Conservation (phyloP, 2,888 invertebrate genomes). For the Ferrisia virgata region DNA sequence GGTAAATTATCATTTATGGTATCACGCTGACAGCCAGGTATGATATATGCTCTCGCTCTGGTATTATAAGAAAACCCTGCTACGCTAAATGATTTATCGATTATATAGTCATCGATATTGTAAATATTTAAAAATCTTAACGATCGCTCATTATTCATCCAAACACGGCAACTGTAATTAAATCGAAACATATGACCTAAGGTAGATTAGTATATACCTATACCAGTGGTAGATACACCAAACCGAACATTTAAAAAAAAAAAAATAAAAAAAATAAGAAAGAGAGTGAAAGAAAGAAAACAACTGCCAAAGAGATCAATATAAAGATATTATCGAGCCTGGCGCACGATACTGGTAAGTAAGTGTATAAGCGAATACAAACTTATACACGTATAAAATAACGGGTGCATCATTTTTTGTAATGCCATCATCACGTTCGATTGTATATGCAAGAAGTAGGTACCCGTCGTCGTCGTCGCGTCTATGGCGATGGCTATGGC, state of each 20-base stretch:
- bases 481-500: slow-evolving; percentile 44
- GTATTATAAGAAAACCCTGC: neutral
- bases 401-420: slow-evolving; percentile 38
- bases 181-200: neutral
- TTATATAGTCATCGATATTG: neutral
- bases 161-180: neutral
- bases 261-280: neutral
- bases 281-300: neutral
- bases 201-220: too few relatives aligned
- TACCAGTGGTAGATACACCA: too few relatives aligned
- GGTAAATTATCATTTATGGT: neutral
- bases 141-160: neutral
- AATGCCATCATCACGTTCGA: slow-evolving; percentile 38
- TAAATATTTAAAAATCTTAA: neutral
- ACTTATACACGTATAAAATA: slow-evolving; percentile 31
- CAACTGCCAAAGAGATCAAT: neutral
- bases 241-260: too few relatives aligned
- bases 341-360: neutral
- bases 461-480: slow-evolving; percentile 37
- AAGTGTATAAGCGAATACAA: neutral
- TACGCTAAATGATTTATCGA: neutral
- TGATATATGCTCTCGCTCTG: too few relatives aligned
- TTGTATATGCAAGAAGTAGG: slow-evolving; percentile 38
- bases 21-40: neutral
- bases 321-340: neutral